Percentiles rank a stretch among this genome's conserved stretches.
These are phyloP conservation scores for Aphaenogaster floridana DNA, from an alignment of 1,140 invertebrate species.

Conservation along the genomic window DNA sequence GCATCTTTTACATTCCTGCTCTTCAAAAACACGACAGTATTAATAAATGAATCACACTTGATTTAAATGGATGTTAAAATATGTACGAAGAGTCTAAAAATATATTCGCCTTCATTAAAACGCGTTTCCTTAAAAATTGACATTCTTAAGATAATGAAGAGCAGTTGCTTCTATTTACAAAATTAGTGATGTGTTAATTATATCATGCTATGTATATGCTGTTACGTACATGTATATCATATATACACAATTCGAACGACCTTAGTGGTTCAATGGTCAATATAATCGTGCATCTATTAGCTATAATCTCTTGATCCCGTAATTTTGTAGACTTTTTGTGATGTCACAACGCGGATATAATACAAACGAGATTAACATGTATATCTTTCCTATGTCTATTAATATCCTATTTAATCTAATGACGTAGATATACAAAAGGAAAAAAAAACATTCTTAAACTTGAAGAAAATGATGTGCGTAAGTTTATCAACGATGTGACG, in stretches of 20 bases:
- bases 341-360: not conserved
- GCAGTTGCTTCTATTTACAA: not conserved
- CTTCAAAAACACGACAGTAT: not conserved
- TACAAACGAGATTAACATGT: not conserved
- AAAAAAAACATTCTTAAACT: not conserved
- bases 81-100: not conserved
- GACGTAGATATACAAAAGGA: not conserved
- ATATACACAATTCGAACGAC: slow-evolving; percentile 4
- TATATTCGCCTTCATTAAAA: not conserved
- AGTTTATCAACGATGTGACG: slow-evolving; percentile 31
- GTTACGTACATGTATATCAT: not conserved
- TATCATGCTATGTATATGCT: not conserved
- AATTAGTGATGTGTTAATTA: slow-evolving; percentile 31
- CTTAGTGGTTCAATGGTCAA: not conserved
- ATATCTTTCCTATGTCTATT: not conserved
- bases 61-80: not conserved
- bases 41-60: slow-evolving; percentile 8
- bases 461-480: not conserved
- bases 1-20: not conserved
- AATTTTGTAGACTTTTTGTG: not conserved
- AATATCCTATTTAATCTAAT: not conserved
- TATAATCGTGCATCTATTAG: not conserved
- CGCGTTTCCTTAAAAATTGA: not conserved
- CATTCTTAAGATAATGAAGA: slow-evolving; percentile 22
- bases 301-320: not conserved